phyloP scores from a whole-genome alignment of 2,797 vertebrate species.

The Taeniopygia guttata region DNA sequence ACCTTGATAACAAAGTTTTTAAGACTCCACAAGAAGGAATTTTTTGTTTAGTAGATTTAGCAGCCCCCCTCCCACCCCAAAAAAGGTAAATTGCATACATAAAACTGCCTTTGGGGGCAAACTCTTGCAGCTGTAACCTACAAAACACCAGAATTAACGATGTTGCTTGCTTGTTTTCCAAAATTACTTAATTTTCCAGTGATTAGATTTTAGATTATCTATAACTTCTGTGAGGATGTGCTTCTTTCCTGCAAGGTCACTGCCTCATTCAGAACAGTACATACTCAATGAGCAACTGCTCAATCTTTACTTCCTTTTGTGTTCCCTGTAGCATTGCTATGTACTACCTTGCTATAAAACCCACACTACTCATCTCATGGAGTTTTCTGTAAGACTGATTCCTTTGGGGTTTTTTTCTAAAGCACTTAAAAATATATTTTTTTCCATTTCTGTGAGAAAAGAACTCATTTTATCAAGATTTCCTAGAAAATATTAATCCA shows the following conservation, averaged over 20 bases:
- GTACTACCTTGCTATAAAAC: background rate
- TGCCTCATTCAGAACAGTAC: background rate
- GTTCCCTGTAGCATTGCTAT: background rate
- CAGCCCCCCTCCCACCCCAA: background rate
- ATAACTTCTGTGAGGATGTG: background rate
- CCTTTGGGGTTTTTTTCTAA: background rate
- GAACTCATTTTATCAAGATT: background rate
- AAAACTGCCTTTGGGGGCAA: background rate
- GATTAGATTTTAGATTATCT: background rate
- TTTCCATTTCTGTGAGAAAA: background rate
- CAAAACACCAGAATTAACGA: background rate
- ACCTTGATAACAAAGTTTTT: background rate
- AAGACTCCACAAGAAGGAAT: background rate
- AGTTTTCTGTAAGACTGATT: background rate
- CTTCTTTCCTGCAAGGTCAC: background rate
- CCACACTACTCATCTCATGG: background rate
- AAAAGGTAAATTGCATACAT: background rate
- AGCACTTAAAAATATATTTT: background rate
- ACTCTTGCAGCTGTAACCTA: background rate
- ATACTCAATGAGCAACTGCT: background rate
- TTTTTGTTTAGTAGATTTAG: background rate
- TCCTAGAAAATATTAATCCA: background rate
- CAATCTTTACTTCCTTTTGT: background rate
- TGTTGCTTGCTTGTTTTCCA: background rate
- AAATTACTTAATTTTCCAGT: background rate